Base-by-base conservation (phyloP, 2,797 vertebrate genomes). In the Sparus aurata region DNA sequence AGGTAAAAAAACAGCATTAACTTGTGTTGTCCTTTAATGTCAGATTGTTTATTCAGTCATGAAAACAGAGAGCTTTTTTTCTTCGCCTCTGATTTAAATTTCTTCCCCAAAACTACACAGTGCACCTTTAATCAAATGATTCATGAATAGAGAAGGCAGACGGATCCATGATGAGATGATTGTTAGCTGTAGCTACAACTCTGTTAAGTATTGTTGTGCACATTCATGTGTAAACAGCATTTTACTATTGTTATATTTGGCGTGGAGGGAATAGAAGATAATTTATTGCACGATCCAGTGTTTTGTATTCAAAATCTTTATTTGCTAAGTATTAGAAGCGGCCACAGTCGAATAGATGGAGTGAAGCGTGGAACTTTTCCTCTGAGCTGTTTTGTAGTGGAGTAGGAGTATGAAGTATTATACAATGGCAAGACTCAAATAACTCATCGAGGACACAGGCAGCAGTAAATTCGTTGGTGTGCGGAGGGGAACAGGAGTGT, bases 401-500 rank as follows among this genome's bases (percentile, higher is more conserved):
- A 20, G 25, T 30, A 3, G 6, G 9, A 13, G 7, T 34, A 6
- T 23, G 20, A 43, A 54, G 12, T 12, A 2, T 8, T 4, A 9
- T 49, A 45, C 16, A 23, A 65, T 25, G 12, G n/a, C 71, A 64
- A 47, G 18, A 49, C 16, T 55, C 3, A 45, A 52, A 1, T 20
- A 10, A 10, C 43, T 71, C 5, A 27, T 17, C 1, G 38, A 38
- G 38, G 38, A 38, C 38, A 38, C 38, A 64, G 20, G 69, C 54
- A 60, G 77, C 68, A 58, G 77, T 49, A 23, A 15, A 74, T 75
- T 43, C 0, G 47, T 46, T 71, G 79, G 61, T 62, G 80, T 58
- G 73, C 49, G 71, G 68, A 86, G 58, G 73, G 23, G 73, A 74
- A 38, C 59, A 66, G 23, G 52, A 71, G 71, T 49, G 85, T 23